A percentile compares a stretch with the other conserved stretches of the same genome.
These are phyloP conservation scores for Cephus pygmeus DNA, from an alignment of 2,888 invertebrate genomes.

Conservation along the genomic window DNA sequence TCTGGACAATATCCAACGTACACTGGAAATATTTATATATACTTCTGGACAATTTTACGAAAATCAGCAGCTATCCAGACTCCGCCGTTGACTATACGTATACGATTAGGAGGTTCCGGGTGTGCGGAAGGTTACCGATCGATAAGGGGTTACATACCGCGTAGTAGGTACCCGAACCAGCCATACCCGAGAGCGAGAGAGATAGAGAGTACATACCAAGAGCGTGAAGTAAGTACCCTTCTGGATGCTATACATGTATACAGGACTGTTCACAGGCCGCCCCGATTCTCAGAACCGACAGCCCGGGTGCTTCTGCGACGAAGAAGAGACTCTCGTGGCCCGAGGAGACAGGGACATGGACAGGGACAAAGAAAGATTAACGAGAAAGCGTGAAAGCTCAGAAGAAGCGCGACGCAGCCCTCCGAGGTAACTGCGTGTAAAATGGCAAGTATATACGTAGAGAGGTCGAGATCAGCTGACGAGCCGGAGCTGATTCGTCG, in stretches of 20 bases:
- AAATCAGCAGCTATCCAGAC: not conserved
- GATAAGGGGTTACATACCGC: not conserved
- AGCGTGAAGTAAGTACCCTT: not conserved
- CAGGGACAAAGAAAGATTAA: constrained; percentile 14
- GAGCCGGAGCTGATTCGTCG: not conserved
- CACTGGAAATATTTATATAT: not conserved
- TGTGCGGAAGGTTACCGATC: not conserved
- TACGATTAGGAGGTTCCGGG: not conserved
- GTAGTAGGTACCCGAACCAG: not conserved
- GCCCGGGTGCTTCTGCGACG: not conserved
- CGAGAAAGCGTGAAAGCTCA: not conserved
- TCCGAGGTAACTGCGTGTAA: not conserved
- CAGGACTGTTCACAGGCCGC: not conserved
- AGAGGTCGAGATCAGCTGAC: not conserved
- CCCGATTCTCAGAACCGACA: not conserved
- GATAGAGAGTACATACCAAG: not conserved
- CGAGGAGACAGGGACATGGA: constrained; percentile 4
- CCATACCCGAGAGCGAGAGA: not conserved
- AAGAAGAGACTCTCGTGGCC: not conserved
- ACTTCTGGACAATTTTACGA: not conserved
- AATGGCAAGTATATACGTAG: not conserved
- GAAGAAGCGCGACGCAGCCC: not conserved
- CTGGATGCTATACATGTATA: not conserved
- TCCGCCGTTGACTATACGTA: not conserved
- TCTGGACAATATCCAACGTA: not conserved